phyloP scores from a whole-genome alignment of 2,113 vertebrate species.

The Morone chrysops region DNA sequence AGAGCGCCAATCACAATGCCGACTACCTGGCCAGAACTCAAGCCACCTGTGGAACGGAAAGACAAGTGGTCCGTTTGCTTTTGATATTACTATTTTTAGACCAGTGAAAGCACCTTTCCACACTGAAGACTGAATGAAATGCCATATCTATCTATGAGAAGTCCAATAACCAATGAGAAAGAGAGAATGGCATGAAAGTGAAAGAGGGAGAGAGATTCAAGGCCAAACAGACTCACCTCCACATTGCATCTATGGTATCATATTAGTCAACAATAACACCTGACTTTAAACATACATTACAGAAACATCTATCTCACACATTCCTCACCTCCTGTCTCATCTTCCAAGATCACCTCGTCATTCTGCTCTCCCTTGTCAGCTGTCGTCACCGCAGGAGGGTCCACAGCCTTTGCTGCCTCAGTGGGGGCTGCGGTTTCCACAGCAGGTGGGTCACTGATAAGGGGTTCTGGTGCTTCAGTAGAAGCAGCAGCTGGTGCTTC shows the following conservation, averaged over 20 bases:
- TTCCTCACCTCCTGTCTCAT: constrained; percentile 35
- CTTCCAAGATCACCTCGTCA: not conserved
- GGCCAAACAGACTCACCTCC: not conserved
- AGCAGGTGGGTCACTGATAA: not conserved
- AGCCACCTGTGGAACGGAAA: constrained; percentile 58
- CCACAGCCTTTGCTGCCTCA: not conserved
- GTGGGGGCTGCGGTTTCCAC: not conserved
- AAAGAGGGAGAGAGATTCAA: constrained; percentile 1
- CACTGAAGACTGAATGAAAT: not conserved
- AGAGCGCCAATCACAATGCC: constrained; percentile 83
- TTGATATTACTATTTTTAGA: not conserved
- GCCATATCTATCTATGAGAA: not conserved
- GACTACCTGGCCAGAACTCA: constrained; percentile 78
- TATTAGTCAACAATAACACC: not conserved
- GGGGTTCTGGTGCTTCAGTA: not conserved
- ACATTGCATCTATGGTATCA: not conserved
- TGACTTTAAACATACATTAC: not conserved
- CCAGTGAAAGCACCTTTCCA: not conserved
- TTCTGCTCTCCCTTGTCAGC: rapidly evolving
- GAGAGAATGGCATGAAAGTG: not conserved
- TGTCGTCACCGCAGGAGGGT: rapidly evolving
- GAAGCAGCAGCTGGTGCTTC: not conserved
- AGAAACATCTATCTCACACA: not conserved
- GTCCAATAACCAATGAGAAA: not conserved
- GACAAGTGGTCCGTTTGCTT: not conserved